These are phyloP conservation scores for Agrilus mali DNA, from an alignment of 2,888 invertebrate species.

Conservation along the genomic window DNA sequence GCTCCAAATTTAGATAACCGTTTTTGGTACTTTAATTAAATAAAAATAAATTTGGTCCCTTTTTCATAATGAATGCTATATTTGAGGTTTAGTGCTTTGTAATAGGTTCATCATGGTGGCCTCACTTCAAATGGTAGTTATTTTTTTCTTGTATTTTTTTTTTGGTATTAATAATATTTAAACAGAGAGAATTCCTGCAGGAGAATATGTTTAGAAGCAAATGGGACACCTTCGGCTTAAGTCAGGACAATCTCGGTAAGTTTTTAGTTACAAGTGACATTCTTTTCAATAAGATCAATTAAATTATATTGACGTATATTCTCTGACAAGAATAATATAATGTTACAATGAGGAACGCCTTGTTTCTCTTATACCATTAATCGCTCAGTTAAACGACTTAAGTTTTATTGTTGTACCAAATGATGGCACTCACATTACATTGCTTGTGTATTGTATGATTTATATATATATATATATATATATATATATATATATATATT, in stretches of 20 bases:
- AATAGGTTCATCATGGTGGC: background rate
- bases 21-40: too few relatives aligned
- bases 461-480: too few relatives aligned
- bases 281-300: background rate
- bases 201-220: conserved; percentile 47
- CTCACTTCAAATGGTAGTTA: background rate
- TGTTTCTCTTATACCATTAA: too few relatives aligned
- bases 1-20: too few relatives aligned
- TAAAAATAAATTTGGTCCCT: background rate
- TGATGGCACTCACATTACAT: too few relatives aligned
- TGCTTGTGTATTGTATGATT: too few relatives aligned
- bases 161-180: conserved; percentile 14
- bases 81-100: background rate
- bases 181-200: conserved; percentile 29
- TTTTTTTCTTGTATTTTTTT: conserved; percentile 7
- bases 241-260: conserved; percentile 73
- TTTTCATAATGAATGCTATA: background rate
- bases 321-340: too few relatives aligned
- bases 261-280: conserved; percentile 21
- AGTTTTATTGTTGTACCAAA: too few relatives aligned
- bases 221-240: conserved; percentile 81
- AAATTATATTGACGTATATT: too few relatives aligned
- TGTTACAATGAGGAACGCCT: too few relatives aligned
- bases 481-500: too few relatives aligned
- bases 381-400: too few relatives aligned